A percentile compares a stretch with the other conserved stretches of the same genome.
Conservation (phyloP, 2,113 vertebrate species). For the Aleadryas rufinucha region DNA sequence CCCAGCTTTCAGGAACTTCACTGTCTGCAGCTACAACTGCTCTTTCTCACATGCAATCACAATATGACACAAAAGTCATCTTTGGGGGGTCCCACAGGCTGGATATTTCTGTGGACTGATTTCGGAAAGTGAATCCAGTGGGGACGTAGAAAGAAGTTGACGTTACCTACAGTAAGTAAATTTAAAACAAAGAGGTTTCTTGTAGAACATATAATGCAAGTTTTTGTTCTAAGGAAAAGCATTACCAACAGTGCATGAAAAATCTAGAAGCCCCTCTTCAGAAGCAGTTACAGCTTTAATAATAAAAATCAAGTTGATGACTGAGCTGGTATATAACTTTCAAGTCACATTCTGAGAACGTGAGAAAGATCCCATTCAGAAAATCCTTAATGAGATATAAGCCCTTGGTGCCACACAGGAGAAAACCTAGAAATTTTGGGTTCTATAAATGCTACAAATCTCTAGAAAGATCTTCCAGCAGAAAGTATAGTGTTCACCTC, state of each 20-base stretch:
- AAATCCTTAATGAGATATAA: constrained; percentile 1
- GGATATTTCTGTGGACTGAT: neutral
- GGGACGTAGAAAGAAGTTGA: neutral
- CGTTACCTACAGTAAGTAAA: neutral
- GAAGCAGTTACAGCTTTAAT: neutral
- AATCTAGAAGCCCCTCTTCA: neutral
- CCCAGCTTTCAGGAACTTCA: neutral
- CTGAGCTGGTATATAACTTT: neutral
- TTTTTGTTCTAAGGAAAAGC: neutral
- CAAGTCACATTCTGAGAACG: neutral
- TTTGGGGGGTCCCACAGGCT: neutral
- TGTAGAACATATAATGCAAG: neutral
- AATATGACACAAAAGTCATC: fast-evolving
- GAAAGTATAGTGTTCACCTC: neutral
- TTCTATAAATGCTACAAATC: constrained; percentile 4
- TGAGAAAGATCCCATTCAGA: neutral
- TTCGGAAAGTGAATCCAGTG: neutral
- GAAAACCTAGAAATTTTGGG: neutral
- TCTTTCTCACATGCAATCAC: neutral
- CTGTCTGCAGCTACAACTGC: neutral
- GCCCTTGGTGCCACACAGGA: neutral
- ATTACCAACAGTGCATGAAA: neutral
- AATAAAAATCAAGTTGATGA: neutral
- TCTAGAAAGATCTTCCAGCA: neutral
- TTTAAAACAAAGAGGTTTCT: neutral